Evolutionary conservation across 2,797 vertebrate genomes (phyloP).

Genomic region (Nannoperca obscura): DNA sequence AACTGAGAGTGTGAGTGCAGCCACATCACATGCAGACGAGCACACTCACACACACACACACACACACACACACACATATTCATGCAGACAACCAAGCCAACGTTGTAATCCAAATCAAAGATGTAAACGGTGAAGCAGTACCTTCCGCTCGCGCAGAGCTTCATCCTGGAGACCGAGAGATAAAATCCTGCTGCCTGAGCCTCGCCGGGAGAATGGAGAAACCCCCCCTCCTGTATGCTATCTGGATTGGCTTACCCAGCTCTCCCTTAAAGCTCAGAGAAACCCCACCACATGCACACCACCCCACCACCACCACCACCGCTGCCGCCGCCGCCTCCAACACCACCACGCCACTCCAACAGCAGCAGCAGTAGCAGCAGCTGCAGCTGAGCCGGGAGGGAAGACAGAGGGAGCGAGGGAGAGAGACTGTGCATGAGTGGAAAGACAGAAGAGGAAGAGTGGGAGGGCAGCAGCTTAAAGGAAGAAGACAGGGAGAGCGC

Average conservation of each 20-base stretch:
- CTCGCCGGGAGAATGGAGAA: slow-evolving; percentile 59
- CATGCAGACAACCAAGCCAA: slow-evolving; percentile 40
- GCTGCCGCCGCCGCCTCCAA: slow-evolving; percentile 34
- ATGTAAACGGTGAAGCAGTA: slow-evolving; percentile 68
- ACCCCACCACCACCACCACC: slow-evolving; percentile 7
- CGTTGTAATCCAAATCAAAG: slow-evolving; percentile 66
- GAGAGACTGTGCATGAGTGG: slow-evolving; percentile 66
- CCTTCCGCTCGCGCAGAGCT: slow-evolving; percentile 81
- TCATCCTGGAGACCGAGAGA: slow-evolving; percentile 76
- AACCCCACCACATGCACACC: slow-evolving; percentile 70
- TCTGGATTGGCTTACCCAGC: slow-evolving; percentile 73
- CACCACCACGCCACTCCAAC: slow-evolving; percentile 56
- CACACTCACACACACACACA: slow-evolving; percentile 34
- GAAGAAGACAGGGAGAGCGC: slow-evolving; percentile 73
- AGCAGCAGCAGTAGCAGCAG: slow-evolving; percentile 50
- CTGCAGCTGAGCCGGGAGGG: slow-evolving; percentile 58
- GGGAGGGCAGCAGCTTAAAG: slow-evolving; percentile 80
- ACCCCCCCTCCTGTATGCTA: slow-evolving; percentile 52
- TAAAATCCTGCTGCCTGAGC: slow-evolving; percentile 66
- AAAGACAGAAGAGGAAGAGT: slow-evolving; percentile 77
- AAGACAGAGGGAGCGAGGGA: slow-evolving; percentile 57
- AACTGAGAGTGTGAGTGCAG: slow-evolving; percentile 50
- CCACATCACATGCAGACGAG: slow-evolving; percentile 61
- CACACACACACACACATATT: slow-evolving; percentile 34
- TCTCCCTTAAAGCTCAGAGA: slow-evolving; percentile 70